These are phyloP conservation scores for Falco cherrug DNA, from an alignment of 2,797 vertebrate species.

Conservation along the genomic window DNA sequence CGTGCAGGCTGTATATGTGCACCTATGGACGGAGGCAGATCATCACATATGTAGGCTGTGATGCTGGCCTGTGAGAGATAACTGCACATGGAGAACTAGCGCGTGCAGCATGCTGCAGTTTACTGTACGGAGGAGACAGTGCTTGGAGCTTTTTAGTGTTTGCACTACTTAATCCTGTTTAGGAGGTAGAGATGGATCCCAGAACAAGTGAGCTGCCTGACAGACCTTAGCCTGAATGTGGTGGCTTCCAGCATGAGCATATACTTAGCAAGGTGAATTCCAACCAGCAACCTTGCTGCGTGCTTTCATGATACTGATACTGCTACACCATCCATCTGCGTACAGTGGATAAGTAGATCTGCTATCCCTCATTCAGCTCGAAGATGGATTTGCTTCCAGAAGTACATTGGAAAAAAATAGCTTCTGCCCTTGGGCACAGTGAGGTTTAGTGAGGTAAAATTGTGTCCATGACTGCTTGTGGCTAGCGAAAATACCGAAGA, in stretches of 20 bases:
- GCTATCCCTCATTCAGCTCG: not conserved
- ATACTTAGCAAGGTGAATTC: not conserved
- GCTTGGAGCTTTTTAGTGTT: not conserved
- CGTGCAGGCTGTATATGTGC: not conserved
- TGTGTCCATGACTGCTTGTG: not conserved
- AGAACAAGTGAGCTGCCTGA: not conserved
- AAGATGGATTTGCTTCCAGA: not conserved
- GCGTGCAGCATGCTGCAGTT: too few relatives aligned
- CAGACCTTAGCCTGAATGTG: not conserved
- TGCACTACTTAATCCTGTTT: fast-evolving
- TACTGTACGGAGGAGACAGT: not conserved
- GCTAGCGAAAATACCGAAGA: not conserved
- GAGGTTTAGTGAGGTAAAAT: not conserved
- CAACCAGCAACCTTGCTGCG: not conserved
- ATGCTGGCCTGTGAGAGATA: not conserved
- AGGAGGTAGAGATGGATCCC: not conserved
- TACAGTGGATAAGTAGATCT: not conserved
- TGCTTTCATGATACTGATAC: not conserved
- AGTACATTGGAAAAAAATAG: not conserved
- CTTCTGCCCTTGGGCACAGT: not conserved
- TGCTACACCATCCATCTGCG: not conserved
- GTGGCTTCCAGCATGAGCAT: not conserved
- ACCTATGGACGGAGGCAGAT: not conserved
- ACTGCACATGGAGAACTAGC: not conserved
- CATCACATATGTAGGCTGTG: not conserved